Base-by-base conservation (phyloP, 2,113 vertebrate species). In the Cepphus grylle region DNA sequence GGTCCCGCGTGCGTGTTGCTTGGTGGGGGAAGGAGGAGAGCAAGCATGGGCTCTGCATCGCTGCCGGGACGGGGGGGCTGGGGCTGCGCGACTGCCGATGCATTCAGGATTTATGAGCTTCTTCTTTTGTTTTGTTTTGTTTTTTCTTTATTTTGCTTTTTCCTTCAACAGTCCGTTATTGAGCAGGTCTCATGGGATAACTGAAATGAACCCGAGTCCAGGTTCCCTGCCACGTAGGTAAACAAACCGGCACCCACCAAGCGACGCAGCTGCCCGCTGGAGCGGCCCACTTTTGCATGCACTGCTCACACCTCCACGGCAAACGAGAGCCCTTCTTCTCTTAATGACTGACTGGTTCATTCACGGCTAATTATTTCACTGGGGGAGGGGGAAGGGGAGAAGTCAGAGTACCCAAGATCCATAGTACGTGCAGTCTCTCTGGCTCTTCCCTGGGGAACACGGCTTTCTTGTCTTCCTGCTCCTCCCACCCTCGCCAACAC, bases 181-280 rank as follows among this genome's bases (percentile, higher is more conserved):
- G 99, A 99, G 98, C 99, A 99, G 99, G 99, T 99, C 97, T 98
- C 99, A 98, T 99, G 98, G 99, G 99, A 99, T 98, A 99, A 99
- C 99, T 99, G 99, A 99, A 98, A 98, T 97, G 98, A 98, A 97
- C 98, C 98, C 96, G 98, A 98, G 98, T 97, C 98, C 98, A 97
- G 98, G 98, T 85, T 98, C 97, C 98, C 97, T 97, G 98, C 98
- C 97, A 98, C 97, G 97, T 99, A 99, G 99, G 99, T 99, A 99
- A 98, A 98, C 97, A 96, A 70, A 81, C 90, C 67, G 73, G 82
- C 96, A 94, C 91, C 93, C 50, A n/a, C 95, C 95, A 59, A 63
- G 87, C 70, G 53, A 72, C 50, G 58, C 90, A 89, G 95, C 94
- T 32, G 70, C 86, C 97, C 23, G 9, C 42, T 20, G 55, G 87